Evolutionary conservation across 1,140 invertebrate species (phyloP), one percentile per base, ranked within the genome.

Genomic region (Aphelenchoides besseyi): DNA sequence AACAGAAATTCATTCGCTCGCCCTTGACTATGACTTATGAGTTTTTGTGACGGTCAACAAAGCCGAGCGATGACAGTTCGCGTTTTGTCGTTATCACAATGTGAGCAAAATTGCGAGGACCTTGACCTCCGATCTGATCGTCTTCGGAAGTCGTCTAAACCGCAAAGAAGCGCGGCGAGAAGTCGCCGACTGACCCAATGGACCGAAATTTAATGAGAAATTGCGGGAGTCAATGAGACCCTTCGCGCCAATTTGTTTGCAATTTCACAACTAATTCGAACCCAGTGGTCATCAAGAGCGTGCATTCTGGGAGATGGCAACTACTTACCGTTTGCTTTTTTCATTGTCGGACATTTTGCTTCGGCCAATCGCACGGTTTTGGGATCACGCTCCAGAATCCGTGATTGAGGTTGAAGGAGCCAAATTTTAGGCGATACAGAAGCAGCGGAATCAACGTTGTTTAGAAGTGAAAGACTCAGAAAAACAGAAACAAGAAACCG

Each of bases 261-360:
- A 23, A 28, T 72, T 30, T 77, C 8, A 3, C 28, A 23, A 48
- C 66, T 18, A 2, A 26, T 28, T 41, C 18, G 18, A 67, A 32
- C n/a, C 35, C 28, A 23, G 8, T 23, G 18, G 18, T 8, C 5
- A 59, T 8, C 62, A n/a, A n/a, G n/a, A n/a, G n/a, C n/a, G n/a
- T n/a, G n/a, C n/a, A n/a, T n/a, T n/a, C n/a, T n/a, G n/a, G n/a
- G n/a, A n/a, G n/a, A n/a, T n/a, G n/a, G n/a, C n/a, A n/a, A n/a
- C n/a, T 37, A 71, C 73, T 75, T 33, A 76, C 75, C 75, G 16
- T 76, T 75, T 70, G 28, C 26, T n/a, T 54, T 68, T 28, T 35
- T 72, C 30, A 67, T 71, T 41, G 77, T 76, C 12, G 75, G 75
- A 41, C 75, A 76, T 8, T 37, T 79, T n/a, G 72, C 57, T 37